Evolutionary conservation across 37 sponge, comb jelly and placozoan genomes (phyloP).

Genomic region (Diacarnus erythraeanus): DNA sequence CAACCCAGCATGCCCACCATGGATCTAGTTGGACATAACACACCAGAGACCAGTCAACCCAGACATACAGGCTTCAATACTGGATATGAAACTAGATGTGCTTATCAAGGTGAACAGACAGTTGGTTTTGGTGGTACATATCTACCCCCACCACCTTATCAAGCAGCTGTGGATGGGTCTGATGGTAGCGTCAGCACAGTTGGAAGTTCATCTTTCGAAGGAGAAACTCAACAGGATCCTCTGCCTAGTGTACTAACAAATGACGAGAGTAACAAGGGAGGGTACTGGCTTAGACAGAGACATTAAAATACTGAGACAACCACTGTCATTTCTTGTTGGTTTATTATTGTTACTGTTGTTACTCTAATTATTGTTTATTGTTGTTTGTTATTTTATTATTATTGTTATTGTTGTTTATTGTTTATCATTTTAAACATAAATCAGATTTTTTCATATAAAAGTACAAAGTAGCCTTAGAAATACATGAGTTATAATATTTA

Average conservation of each 20-base stretch:
- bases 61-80: not conserved
- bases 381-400: too few species aligned
- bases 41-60: not conserved
- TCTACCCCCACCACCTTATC: slow-evolving; percentile 24
- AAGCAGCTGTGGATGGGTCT: slow-evolving; percentile 2
- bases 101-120: not conserved
- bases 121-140: not conserved
- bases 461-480: too few species aligned
- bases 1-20: not conserved
- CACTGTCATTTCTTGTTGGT: too few species aligned
- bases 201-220: not conserved
- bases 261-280: not conserved
- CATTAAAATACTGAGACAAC: not conserved
- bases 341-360: too few species aligned
- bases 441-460: too few species aligned
- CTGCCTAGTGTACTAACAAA: not conserved
- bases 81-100: not conserved
- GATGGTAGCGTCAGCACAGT: not conserved
- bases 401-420: too few species aligned
- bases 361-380: too few species aligned
- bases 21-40: not conserved
- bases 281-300: slow-evolving; percentile 6
- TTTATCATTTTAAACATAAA: too few species aligned
- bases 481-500: too few species aligned
- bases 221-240: not conserved